phyloP scores from a whole-genome alignment of 2,797 vertebrate species.

The Ammospiza maritima region DNA sequence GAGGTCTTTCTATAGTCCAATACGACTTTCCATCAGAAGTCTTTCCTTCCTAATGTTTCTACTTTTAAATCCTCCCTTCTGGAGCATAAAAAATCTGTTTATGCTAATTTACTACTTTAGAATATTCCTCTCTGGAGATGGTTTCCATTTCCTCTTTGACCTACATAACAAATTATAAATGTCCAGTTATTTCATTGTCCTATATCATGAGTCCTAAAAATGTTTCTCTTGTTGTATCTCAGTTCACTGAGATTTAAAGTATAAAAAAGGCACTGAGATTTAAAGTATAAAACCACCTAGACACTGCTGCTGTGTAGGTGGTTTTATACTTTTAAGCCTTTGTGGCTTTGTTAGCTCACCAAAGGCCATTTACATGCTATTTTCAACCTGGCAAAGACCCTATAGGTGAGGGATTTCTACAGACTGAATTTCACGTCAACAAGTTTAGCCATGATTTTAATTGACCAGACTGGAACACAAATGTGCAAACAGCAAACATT shows the following conservation, averaged over 20 bases:
- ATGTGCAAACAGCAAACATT: not conserved
- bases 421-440: not conserved
- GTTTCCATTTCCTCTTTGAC: not conserved
- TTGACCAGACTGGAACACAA: not conserved
- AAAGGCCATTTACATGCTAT: not conserved
- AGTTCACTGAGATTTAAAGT: not conserved
- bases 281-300: too few relatives aligned
- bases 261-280: not conserved
- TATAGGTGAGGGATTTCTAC: not conserved
- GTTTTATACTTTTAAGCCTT: not conserved
- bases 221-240: not conserved
- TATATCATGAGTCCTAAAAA: not conserved
- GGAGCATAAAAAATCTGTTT: not conserved
- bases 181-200: not conserved
- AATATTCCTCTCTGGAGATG: not conserved
- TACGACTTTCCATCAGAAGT: not conserved
- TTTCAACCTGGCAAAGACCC: not conserved
- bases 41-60: not conserved
- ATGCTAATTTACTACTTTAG: not conserved
- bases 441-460: not conserved
- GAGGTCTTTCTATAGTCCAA: not conserved
- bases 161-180: not conserved
- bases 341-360: not conserved
- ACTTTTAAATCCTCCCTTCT: not conserved
- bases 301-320: not conserved